Evolutionary conservation across 2,113 vertebrate genomes (phyloP).

Genomic region (Baryphthengus martii): DNA sequence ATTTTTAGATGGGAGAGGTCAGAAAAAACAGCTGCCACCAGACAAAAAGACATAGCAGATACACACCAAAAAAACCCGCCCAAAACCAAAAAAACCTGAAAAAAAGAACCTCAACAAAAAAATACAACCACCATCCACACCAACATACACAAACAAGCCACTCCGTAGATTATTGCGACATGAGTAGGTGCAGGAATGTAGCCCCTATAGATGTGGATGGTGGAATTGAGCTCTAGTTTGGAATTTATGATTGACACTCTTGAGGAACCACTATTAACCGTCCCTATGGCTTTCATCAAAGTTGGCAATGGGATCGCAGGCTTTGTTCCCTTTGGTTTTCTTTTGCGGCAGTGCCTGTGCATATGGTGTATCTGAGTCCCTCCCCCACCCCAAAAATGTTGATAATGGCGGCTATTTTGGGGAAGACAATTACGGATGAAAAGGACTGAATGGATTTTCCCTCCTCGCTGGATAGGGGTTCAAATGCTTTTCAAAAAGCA

Average conservation of each 20-base stretch:
- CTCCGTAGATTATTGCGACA: too few species aligned
- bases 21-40: conserved; percentile 22
- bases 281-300: conserved; percentile 32
- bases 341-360: neutral
- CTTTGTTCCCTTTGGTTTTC: conserved; percentile 55
- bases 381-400: conserved; percentile 15
- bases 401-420: conserved; percentile 20
- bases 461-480: neutral
- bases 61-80: neutral
- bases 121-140: neutral
- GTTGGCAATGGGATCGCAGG: neutral
- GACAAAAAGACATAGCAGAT: conserved; percentile 19
- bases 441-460: conserved; percentile 30
- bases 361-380: neutral
- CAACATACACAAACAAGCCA: neutral
- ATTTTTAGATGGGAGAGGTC: conserved; percentile 24
- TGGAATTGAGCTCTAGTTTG: neutral
- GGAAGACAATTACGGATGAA: conserved; percentile 22
- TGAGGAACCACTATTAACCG: neutral
- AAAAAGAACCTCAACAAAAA: neutral
- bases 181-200: neutral
- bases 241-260: conserved; percentile 34
- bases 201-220: neutral
- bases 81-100: too few species aligned
- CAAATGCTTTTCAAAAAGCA: conserved; percentile 40